These are phyloP conservation scores for Frankliniella intonsa DNA, from an alignment of 2,888 invertebrate genomes.

Conservation along the genomic window DNA sequence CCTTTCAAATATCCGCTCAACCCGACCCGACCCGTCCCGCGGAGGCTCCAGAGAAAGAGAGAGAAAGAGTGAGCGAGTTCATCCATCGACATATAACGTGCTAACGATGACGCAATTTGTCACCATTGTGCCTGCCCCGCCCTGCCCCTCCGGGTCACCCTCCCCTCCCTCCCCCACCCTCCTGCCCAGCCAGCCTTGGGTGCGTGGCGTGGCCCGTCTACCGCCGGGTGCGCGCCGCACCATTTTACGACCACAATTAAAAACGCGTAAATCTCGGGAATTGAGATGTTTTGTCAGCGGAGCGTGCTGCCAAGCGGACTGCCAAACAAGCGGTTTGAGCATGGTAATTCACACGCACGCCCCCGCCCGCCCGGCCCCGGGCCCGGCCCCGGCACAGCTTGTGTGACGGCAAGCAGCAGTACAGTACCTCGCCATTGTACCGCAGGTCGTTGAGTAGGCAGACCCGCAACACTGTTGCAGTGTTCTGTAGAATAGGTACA, in stretches of 20 bases:
- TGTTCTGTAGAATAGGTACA: too few species aligned
- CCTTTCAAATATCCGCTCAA: conserved; percentile 46
- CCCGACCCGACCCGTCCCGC: conserved; percentile 42
- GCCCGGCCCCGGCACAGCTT: too few species aligned
- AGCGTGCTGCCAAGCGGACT: not conserved
- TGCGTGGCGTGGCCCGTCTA: not conserved
- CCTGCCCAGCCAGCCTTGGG: not conserved
- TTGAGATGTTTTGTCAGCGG: not conserved
- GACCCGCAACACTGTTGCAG: too few species aligned
- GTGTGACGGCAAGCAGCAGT: too few species aligned
- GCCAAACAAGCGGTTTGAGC: too few species aligned
- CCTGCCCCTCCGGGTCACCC: conserved; percentile 31
- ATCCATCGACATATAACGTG: not conserved
- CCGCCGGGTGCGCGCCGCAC: not conserved
- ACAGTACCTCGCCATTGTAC: too few species aligned
- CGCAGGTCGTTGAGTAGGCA: too few species aligned
- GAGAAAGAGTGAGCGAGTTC: too few species aligned
- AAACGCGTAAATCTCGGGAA: not conserved
- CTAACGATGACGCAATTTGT: conserved; percentile 32
- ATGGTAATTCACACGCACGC: too few species aligned
- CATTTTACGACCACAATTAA: not conserved
- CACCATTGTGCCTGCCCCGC: conserved; percentile 33
- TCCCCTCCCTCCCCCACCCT: conserved; percentile 29
- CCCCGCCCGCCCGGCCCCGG: too few species aligned
- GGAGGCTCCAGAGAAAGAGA: not conserved